Evolutionary conservation across 2,797 vertebrate genomes (phyloP), one percentile per base, ranked within the genome.

Genomic region (Cynopterus sphinx): DNA sequence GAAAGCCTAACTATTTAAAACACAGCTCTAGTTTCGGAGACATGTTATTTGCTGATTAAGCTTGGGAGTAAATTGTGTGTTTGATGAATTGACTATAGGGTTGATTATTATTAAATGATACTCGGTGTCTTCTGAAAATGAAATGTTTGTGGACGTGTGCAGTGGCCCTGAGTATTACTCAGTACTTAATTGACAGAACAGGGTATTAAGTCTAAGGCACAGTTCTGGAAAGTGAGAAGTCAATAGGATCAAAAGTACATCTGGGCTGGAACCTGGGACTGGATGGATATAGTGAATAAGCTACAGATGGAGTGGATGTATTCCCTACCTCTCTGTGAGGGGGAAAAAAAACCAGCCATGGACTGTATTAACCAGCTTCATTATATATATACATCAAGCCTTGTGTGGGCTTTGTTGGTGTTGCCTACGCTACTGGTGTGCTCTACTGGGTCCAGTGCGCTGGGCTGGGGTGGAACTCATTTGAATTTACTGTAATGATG

Each of bases 41-140:
- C 67, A 61, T 78, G 28, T n/a, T 92, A 91, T 96, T 97, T 95
- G n/a, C 31, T 95, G 82, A 95, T 94, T 96, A 96, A 84, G 15
- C 31, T 79, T 86, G 43, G 65, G 22, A 90, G 28, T 79, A 92
- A 90, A 93, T 91, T 87, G 21, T 95, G 73, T 91, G 63, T 95
- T 95, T 85, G 65, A 28, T 86, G 49, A 91, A 73, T 17, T 92
- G 77, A 92, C 89, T 95, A 39, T 51, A 84, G 49, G 55, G 26
- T 63, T 65, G 39, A 70, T 93, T 87, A 91, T 91, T 96, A 95
- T 63, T 92, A 85, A 87, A 94, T 92, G 61, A 86, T 79, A 53
- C 4, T 94, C 65, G 63, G 28, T 73, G 65, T 92, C 26, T 87
- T 81, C 51, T 95, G 46, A 83, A 97, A 96, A 92, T 78, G 19